A percentile compares a stretch with the other conserved stretches of the same genome.
phyloP scores from a whole-genome alignment of 2,113 vertebrate species.

The Oreochromis spilurus region DNA sequence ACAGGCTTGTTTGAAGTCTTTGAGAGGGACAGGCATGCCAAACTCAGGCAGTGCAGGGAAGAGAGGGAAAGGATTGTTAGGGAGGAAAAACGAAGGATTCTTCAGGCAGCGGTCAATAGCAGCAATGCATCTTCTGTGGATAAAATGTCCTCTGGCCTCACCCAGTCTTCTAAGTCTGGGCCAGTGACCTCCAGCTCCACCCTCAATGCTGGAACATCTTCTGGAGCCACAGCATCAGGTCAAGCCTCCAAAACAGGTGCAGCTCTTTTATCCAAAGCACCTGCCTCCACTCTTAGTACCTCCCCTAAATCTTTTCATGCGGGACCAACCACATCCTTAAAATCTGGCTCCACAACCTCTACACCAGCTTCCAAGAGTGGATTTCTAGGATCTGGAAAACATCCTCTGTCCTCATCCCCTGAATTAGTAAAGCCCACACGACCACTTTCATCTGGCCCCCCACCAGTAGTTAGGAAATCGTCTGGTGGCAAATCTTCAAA shows the following conservation, averaged over 20 bases:
- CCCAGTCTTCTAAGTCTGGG: conserved; percentile 26
- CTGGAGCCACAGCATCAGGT: conserved; percentile 7
- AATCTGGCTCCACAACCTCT: conserved; percentile 22
- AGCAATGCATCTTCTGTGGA: conserved; percentile 65
- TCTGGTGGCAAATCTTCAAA: conserved; percentile 58
- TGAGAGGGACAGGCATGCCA: conserved; percentile 84
- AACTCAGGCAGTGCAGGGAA: conserved; percentile 88
- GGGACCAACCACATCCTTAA: conserved; percentile 14
- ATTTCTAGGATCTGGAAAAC: conserved; percentile 11
- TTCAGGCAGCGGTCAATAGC: conserved; percentile 75
- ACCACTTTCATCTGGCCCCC: conserved; percentile 48
- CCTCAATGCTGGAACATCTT: conserved; percentile 10
- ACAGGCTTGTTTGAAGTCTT: conserved; percentile 89
- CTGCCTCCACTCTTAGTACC: neutral
- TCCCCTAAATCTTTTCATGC: conserved; percentile 39
- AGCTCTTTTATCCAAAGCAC: conserved; percentile 24
- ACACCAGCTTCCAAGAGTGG: neutral
- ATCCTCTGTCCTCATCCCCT: neutral
- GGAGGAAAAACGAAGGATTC: conserved; percentile 86
- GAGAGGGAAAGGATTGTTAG: conserved; percentile 89
- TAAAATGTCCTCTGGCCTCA: conserved; percentile 1
- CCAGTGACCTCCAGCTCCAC: conserved; percentile 44
- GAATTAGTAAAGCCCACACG: conserved; percentile 13
- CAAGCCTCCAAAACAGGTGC: conserved; percentile 29
- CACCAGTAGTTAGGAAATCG: conserved; percentile 33